Evolutionary conservation across 2,797 vertebrate species (phyloP), one percentile per base, ranked within the genome.

Genomic region (Sciaenops ocellatus): DNA sequence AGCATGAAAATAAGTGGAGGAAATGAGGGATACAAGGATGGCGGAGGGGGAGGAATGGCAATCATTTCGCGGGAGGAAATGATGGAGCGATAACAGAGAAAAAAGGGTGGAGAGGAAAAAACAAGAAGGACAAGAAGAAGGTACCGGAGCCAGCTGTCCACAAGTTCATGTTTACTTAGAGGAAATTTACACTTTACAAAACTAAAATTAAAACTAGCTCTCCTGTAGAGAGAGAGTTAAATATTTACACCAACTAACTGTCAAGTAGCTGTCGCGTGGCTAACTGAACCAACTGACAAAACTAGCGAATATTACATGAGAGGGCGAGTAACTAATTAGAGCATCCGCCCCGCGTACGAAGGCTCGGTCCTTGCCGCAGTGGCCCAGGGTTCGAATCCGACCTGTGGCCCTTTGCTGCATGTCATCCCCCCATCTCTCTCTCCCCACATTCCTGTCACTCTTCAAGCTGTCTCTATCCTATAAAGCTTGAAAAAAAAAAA

Each of bases 61-160:
- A 72, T 91, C 57, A 78, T 90, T 90, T 78, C 50, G 65, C 48
- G 16, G 42, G 76, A 85, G 87, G 85, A 91, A 89, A 92, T 80
- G 83, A 90, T 87, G 80, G 55, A 56, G 76, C 22, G 73, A 90
- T 83, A 85, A 79, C 12, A 26, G 71, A 80, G 75, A 57, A 46
- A 46, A 42, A 26, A 42, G 9, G 9, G 24, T 78, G 56, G 48
- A 72, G 26, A 72, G 54, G 56, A 65, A 64, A 57, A 65, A 62
- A 69, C 7, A 69, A 28, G 12, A 66, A 3, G 51, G 69, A 24
- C 15, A 41, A 68, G 41, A 11, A 30, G 42, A 62, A 0, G 11
- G 5, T 9, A 22, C 22, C n/a, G 42, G 20, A 57, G 20, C 6
- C 15, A 42, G 34, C 34, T 34, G 34, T 34, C 34, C 8, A 9